Evolutionary conservation across 2,888 invertebrate genomes (phyloP).

Genomic region (Brachynemurus nebulosus): DNA sequence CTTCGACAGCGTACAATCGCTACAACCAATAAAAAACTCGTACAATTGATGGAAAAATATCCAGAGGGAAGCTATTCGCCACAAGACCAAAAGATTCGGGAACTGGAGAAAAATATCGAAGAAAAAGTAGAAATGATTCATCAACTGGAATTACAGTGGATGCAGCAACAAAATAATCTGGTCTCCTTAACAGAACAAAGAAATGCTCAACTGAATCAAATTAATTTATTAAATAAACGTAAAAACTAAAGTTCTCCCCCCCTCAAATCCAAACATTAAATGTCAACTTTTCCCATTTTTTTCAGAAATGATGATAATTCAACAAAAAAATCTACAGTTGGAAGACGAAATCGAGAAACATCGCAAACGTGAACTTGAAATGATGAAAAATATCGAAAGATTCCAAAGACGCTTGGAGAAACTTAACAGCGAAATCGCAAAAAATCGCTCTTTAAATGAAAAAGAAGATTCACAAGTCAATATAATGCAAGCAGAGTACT

Average conservation of each 20-base stretch:
- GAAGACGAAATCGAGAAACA: conserved; percentile 48
- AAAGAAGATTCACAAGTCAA: not conserved
- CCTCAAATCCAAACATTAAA: not conserved
- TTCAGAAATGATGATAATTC: conserved; percentile 44
- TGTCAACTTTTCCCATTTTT: not conserved
- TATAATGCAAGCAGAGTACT: not conserved
- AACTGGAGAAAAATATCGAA: conserved; percentile 49
- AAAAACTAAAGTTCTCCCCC: no score
- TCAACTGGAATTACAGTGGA: conserved; percentile 57
- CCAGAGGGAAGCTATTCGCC: conserved; percentile 37
- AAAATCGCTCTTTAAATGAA: conserved; percentile 3
- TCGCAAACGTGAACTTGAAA: conserved; percentile 37
- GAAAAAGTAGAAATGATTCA: conserved; percentile 46
- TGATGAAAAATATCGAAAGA: conserved; percentile 43
- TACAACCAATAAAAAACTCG: conserved; percentile 37
- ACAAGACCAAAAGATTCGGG: conserved; percentile 46
- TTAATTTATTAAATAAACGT: conserved; percentile 60
- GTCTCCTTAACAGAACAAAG: conserved; percentile 54
- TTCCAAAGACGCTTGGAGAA: conserved; percentile 46
- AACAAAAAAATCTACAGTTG: conserved; percentile 58
- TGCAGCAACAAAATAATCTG: conserved; percentile 59
- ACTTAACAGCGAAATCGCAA: conserved; percentile 29
- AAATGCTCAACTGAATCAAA: conserved; percentile 49
- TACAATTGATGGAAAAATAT: conserved; percentile 32
- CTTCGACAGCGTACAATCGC: conserved; percentile 38